Percentiles rank a stretch among this genome's conserved stretches.
phyloP scores from a whole-genome alignment of 2,888 invertebrate genomes.

The Eristalis arbustorum region DNA sequence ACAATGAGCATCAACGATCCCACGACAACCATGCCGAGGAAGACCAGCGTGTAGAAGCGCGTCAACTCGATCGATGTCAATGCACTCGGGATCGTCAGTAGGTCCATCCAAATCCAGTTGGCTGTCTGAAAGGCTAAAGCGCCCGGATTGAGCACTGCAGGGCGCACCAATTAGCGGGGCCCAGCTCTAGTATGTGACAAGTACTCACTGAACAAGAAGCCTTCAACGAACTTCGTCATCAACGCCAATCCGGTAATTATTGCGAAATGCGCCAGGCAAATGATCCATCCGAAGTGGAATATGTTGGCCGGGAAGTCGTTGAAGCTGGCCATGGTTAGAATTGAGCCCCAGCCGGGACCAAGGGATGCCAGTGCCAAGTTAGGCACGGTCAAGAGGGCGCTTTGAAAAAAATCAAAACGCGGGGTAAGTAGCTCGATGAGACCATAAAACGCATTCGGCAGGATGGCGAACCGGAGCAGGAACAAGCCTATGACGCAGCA shows the following conservation, averaged over 20 bases:
- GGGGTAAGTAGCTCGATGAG: not conserved
- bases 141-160: not conserved
- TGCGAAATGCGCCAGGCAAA: slow-evolving; percentile 74
- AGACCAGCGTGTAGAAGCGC: slow-evolving; percentile 41
- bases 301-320: slow-evolving; percentile 86
- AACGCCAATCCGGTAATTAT: slow-evolving; percentile 80
- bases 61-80: slow-evolving; percentile 27
- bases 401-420: no score
- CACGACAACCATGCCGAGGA: slow-evolving; percentile 43
- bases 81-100: slow-evolving; percentile 15
- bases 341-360: slow-evolving; percentile 59
- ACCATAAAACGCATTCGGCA: slow-evolving; percentile 12
- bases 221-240: slow-evolving; percentile 74
- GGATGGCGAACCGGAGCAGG: slow-evolving; percentile 41
- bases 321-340: slow-evolving; percentile 61
- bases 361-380: slow-evolving; percentile 14
- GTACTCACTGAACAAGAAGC: slow-evolving; percentile 70
- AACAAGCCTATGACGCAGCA: slow-evolving; percentile 71
- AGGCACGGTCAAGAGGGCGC: slow-evolving; percentile 22
- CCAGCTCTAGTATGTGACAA: not conserved
- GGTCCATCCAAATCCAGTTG: slow-evolving; percentile 50
- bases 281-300: slow-evolving; percentile 78
- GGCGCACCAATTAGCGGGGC: no score
- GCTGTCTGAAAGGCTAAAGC: no score
- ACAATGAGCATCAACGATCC: slow-evolving; percentile 50